Percentiles rank a stretch among this genome's conserved stretches.
Evolutionary conservation across 2,797 vertebrate genomes (phyloP).

Genomic region (Gila robusta): DNA sequence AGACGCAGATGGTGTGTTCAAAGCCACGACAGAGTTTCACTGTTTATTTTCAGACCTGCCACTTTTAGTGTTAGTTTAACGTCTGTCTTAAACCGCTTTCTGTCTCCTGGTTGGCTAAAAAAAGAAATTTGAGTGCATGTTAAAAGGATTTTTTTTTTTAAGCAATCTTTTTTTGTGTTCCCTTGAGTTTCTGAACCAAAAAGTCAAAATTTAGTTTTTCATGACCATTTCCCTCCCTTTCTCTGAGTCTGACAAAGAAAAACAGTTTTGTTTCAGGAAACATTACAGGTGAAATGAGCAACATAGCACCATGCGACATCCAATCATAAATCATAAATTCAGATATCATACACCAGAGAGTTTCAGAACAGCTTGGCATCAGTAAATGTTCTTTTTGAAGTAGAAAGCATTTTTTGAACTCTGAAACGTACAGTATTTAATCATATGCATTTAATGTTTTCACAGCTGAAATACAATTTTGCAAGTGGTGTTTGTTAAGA

Average conservation of each 20-base stretch:
- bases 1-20: slow-evolving; percentile 26
- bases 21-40: background rate
- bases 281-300: background rate
- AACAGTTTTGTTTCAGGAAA: background rate
- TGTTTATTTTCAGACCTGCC: slow-evolving; percentile 12
- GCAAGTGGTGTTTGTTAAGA: background rate
- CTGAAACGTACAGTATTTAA: background rate
- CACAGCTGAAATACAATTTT: background rate
- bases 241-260: background rate
- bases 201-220: background rate
- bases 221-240: background rate
- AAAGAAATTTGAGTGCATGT: background rate
- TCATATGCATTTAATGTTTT: background rate
- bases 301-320: background rate
- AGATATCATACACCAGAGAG: background rate
- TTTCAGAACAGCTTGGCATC: background rate
- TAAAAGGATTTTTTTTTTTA: background rate
- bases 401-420: background rate
- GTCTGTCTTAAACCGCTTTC: background rate
- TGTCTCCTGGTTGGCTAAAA: background rate
- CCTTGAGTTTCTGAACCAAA: background rate
- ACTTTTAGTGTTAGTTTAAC: slow-evolving; percentile 4
- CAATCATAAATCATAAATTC: background rate
- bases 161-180: background rate
- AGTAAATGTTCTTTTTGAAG: background rate